A percentile compares a stretch with the other conserved stretches of the same genome.
Conservation (phyloP, 2,113 vertebrate genomes). For the Myiozetetes cayanensis region DNA sequence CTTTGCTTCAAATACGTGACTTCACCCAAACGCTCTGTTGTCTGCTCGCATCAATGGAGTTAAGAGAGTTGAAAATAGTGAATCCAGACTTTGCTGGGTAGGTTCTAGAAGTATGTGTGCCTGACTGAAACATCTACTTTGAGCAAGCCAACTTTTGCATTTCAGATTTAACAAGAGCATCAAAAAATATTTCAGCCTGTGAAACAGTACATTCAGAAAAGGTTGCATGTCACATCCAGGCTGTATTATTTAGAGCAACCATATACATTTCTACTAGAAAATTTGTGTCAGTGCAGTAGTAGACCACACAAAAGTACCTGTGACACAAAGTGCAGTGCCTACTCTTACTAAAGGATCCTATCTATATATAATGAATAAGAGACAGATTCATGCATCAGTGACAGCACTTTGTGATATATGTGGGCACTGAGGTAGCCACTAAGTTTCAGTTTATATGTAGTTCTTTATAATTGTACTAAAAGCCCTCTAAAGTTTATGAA, state of each 20-base stretch:
- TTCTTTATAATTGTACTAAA: not conserved
- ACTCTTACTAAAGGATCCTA: not conserved
- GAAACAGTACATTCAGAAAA: not conserved
- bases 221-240: not conserved
- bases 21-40: not conserved
- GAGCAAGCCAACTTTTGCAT: not conserved
- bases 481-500: not conserved
- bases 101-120: not conserved
- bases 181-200: not conserved
- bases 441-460: not conserved
- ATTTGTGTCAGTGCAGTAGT: rapidly evolving
- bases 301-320: not conserved
- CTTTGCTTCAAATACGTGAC: not conserved
- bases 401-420: not conserved
- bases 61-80: not conserved
- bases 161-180: not conserved
- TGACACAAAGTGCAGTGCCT: not conserved
- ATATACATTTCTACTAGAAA: not conserved
- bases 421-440: not conserved
- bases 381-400: not conserved
- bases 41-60: not conserved
- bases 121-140: not conserved
- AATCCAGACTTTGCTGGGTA: not conserved
- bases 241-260: not conserved
- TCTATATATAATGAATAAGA: rapidly evolving